A percentile compares a stretch with the other conserved stretches of the same genome.
Evolutionary conservation across 2,113 vertebrate species (phyloP).

Genomic region (Hyla sarda): DNA sequence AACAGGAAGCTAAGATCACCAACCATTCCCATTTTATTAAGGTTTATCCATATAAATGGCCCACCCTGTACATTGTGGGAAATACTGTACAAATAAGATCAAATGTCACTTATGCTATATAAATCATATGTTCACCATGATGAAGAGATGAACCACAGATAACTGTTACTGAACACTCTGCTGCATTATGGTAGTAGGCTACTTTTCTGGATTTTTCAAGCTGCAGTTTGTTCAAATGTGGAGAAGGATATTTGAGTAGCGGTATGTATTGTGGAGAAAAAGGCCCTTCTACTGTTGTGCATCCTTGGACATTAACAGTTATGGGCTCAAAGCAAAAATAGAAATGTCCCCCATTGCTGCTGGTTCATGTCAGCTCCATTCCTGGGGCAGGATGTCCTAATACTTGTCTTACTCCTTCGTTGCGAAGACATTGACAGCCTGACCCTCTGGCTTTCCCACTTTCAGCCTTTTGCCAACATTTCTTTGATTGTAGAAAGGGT

Average conservation of each 20-base stretch:
- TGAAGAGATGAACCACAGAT: not conserved
- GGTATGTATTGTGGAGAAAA: no score
- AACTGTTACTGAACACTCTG: not conserved
- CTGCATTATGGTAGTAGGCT: not conserved
- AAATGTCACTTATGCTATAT: not conserved
- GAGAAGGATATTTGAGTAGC: no score
- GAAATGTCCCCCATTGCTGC: not conserved
- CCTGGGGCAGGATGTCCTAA: not conserved
- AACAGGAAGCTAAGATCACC: no score
- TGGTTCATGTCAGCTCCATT: not conserved
- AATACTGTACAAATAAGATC: not conserved
- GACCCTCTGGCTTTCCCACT: no score
- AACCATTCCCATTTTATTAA: no score
- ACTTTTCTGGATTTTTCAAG: not conserved
- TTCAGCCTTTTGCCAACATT: not conserved
- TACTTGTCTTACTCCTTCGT: not conserved
- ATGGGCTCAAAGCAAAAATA: not conserved
- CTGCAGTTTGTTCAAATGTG: not conserved
- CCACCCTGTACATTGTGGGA: no score
- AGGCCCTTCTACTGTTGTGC: no score
- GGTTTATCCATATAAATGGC: no score
- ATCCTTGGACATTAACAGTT: not conserved
- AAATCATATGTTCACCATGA: not conserved
- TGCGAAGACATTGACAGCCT: no score
- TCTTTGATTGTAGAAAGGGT: not conserved